A percentile compares a stretch with the other conserved stretches of the same genome.
Conservation (phyloP, 2,113 vertebrate genomes). For the Bungarus multicinctus region DNA sequence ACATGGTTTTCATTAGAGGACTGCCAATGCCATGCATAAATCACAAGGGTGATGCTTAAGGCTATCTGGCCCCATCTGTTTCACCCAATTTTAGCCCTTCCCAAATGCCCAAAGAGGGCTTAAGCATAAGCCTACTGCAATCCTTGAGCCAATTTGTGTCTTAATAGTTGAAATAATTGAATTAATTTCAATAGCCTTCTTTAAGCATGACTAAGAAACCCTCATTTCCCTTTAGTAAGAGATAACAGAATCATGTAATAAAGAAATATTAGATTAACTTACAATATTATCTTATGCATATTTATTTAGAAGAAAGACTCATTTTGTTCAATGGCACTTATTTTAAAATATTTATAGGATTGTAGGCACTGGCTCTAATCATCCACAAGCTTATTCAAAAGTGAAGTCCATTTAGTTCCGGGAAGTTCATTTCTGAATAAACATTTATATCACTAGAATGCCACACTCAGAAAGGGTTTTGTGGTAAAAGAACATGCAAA, state of each 20-base stretch:
- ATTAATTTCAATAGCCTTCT: not conserved
- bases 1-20: not conserved
- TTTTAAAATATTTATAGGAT: not conserved
- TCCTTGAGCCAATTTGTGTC: not conserved
- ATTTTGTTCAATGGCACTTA: not conserved
- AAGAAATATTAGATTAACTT: not conserved
- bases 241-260: not conserved
- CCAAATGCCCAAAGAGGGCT: not conserved
- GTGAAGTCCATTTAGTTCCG: not conserved
- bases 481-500: not conserved
- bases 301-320: not conserved
- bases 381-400: not conserved
- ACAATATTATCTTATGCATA: not conserved
- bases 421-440: not conserved
- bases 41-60: not conserved
- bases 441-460: not conserved
- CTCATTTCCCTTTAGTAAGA: not conserved
- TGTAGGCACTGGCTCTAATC: not conserved
- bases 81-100: not conserved
- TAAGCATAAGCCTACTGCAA: not conserved
- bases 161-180: not conserved
- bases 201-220: not conserved
- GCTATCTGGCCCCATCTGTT: not conserved
- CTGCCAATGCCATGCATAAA: not conserved
- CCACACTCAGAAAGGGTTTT: not conserved